phyloP scores from a whole-genome alignment of 2,113 vertebrate species.

The Stegostoma tigrinum region DNA sequence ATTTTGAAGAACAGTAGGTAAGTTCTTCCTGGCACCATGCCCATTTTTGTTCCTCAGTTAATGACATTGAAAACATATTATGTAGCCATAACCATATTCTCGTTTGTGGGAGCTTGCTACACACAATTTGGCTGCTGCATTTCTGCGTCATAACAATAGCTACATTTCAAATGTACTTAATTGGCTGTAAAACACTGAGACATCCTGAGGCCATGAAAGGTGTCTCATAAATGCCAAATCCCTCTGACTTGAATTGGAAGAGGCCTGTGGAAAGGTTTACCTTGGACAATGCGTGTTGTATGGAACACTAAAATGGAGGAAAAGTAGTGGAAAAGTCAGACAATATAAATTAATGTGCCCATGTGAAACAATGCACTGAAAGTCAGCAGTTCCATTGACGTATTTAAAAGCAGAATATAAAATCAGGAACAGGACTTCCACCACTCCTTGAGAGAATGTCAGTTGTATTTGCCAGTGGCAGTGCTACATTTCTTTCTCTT shows the following conservation, averaged over 20 bases:
- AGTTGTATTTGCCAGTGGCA: background rate
- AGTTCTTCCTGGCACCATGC: background rate
- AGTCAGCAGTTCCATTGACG: background rate
- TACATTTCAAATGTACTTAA: background rate
- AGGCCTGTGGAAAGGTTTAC: background rate
- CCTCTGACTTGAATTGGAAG: background rate
- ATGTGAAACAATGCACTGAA: background rate
- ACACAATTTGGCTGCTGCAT: background rate
- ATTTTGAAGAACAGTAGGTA: background rate
- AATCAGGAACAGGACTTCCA: background rate
- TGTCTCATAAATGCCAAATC: background rate
- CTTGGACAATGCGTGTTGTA: background rate
- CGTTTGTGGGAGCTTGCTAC: background rate
- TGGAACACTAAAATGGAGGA: background rate
- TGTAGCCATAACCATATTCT: background rate
- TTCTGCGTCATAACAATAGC: background rate
- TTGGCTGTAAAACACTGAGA: background rate
- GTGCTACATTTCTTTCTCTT: background rate
- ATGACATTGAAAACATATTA: background rate
- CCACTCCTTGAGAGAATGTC: background rate
- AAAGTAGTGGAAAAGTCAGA: background rate
- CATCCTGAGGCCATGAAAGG: background rate
- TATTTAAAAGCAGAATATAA: background rate
- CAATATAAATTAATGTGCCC: background rate
- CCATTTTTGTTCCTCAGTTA: background rate